These are phyloP conservation scores for Corythoichthys haematopterus DNA, from an alignment of 2,113 vertebrate species.

Conservation along the genomic window DNA sequence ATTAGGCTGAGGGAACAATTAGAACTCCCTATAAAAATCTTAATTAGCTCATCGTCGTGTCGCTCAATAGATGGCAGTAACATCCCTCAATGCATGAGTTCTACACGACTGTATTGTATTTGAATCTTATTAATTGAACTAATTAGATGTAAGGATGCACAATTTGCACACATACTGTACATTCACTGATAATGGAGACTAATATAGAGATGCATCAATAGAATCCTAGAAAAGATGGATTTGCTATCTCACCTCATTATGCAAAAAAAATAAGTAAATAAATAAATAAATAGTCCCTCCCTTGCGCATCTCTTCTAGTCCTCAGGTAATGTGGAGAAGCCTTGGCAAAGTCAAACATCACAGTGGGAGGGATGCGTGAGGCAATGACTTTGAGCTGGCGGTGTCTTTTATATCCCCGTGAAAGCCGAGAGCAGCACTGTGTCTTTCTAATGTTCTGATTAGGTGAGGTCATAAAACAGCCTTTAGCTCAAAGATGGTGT, in stretches of 20 bases:
- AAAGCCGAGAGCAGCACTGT: conserved; percentile 32
- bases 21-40: conserved; percentile 42
- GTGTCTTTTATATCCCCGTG: conserved; percentile 27
- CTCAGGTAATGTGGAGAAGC: conserved; percentile 42
- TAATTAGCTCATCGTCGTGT: conserved; percentile 60
- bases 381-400: conserved; percentile 26
- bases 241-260: conserved; percentile 36
- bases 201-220: background rate
- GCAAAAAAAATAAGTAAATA: conserved; percentile 15
- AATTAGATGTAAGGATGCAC: too few species aligned
- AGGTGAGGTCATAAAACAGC: conserved; percentile 38
- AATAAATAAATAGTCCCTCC: conserved; percentile 29
- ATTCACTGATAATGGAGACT: background rate
- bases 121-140: too few species aligned
- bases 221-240: conserved; percentile 12
- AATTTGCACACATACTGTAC: background rate
- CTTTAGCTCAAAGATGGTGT: conserved; percentile 49
- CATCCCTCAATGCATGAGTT: conserved; percentile 71
- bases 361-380: conserved; percentile 28
- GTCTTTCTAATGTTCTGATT: conserved; percentile 54
- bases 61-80: conserved; percentile 81
- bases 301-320: conserved; percentile 34
- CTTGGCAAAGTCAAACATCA: conserved; percentile 43
- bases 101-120: background rate
- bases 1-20: too few species aligned